Percentiles rank a stretch among this genome's conserved stretches.
Evolutionary conservation across 2,797 vertebrate genomes (phyloP).

Genomic region (Kryptolebias ocellatus): DNA sequence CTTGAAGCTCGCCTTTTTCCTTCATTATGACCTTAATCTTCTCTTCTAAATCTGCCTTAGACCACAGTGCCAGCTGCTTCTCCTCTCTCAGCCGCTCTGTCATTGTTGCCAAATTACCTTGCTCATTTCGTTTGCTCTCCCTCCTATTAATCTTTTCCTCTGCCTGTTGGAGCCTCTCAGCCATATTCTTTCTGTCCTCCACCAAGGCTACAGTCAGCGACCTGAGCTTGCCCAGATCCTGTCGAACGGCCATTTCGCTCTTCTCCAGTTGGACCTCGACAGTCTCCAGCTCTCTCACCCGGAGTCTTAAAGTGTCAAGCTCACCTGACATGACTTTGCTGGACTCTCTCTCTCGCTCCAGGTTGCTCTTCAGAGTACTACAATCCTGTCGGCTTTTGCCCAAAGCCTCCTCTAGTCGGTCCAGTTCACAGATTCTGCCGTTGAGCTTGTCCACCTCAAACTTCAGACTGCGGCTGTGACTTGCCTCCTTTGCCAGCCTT

Average conservation of each 20-base stretch:
- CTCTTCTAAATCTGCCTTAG: constrained; percentile 91
- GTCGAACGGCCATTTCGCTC: constrained; percentile 88
- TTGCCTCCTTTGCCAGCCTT: constrained; percentile 88
- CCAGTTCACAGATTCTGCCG: constrained; percentile 90
- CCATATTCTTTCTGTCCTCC: constrained; percentile 92
- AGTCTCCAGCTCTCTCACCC: constrained; percentile 90
- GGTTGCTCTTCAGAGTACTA: constrained; percentile 84
- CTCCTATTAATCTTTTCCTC: constrained; percentile 89
- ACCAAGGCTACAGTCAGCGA: constrained; percentile 93
- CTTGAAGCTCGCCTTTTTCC: constrained; percentile 90
- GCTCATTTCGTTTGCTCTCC: constrained; percentile 87
- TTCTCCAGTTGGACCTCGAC: constrained; percentile 88
- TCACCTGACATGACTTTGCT: constrained; percentile 89
- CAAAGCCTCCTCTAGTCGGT: constrained; percentile 93
- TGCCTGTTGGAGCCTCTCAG: constrained; percentile 90
- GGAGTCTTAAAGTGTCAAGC: constrained; percentile 86
- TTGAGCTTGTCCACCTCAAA: constrained; percentile 91
- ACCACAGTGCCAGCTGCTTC: constrained; percentile 87
- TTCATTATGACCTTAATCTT: constrained; percentile 85
- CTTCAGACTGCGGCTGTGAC: constrained; percentile 87
- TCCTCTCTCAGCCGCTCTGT: constrained; percentile 92
- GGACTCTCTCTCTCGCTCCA: constrained; percentile 90
- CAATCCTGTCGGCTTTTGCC: constrained; percentile 94
- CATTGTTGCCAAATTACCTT: constrained; percentile 86
- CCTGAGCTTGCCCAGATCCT: constrained; percentile 93